Base-by-base conservation (phyloP, 2,888 invertebrate genomes). In the Acholoe squamosa region DNA sequence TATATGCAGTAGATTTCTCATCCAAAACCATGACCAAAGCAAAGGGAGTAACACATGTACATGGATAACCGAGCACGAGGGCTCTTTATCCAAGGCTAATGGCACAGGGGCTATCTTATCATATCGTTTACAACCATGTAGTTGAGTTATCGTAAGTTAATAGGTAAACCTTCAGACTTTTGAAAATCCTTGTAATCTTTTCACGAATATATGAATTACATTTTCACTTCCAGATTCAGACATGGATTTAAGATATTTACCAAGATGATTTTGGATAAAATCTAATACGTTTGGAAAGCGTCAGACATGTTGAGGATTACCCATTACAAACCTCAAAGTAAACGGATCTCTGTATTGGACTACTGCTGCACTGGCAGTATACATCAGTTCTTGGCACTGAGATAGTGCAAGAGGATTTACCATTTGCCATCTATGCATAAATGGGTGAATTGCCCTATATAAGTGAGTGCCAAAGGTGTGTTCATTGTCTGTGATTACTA, bases 401-500 rank as follows among this genome's bases (percentile, higher is more conserved):
- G 54, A 52, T 54, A 86, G 86, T 86, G n/a, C 28, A 12, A 54
- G 86, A 54, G 28, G 54, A 86, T 33, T 86, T 34, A 52, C 52
- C 28, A 22, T n/a, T 25, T 84, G 25, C 84, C 5, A 7, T 54
- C 43, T 22, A 10, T 25, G 7, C 25, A 80, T 86, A 25, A 25
- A 10, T 28, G 86, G 56, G 86, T 31, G 86, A 28, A 54, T n/a
- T 22, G 19, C 43, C 84, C 51, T 16, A 25, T 10, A 19, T 22
- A 28, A 86, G 25, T 54, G 52, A 54, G 86, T 86, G 86, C 86
- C 86, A 86, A 86, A 86, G 54, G 16, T 80, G 80, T 54, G 86
- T 86, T 19, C 51, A 51, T 86, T 0, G 33, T 86, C 31, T 31
- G 25, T 54, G 86, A 86, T 56, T 54, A 31, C 33, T 28, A 52